Percentiles rank a stretch among this genome's conserved stretches.
These are phyloP conservation scores for Hyperoplus immaculatus DNA, from an alignment of 2,797 vertebrate species.

Conservation along the genomic window DNA sequence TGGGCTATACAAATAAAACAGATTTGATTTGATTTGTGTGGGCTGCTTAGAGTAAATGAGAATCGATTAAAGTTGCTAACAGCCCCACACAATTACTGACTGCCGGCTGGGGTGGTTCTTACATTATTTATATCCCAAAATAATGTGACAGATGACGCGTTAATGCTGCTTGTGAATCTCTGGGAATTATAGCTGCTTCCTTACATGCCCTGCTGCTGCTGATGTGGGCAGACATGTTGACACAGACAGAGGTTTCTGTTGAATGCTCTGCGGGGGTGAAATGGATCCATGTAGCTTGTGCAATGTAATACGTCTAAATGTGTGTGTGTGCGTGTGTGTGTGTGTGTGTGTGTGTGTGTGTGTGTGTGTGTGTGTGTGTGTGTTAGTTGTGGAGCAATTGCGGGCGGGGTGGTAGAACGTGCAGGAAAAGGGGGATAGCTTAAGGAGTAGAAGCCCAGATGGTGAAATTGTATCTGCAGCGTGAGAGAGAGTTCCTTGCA, in stretches of 20 bases:
- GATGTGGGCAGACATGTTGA: constrained; percentile 42
- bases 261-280: constrained; percentile 51
- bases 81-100: constrained; percentile 23
- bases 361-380: constrained; percentile 16
- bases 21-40: not conserved
- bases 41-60: constrained; percentile 40
- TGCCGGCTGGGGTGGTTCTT: constrained; percentile 28
- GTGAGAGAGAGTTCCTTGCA: constrained; percentile 25
- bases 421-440: constrained; percentile 23
- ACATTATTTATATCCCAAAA: constrained; percentile 37
- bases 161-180: constrained; percentile 43
- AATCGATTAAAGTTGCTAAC: constrained; percentile 53
- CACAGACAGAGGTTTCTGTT: constrained; percentile 30
- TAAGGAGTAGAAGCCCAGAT: constrained; percentile 24
- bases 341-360: constrained; percentile 7
- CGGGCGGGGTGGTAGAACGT: constrained; percentile 16
- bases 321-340: constrained; percentile 5
- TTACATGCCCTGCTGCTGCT: not conserved
- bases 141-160: constrained; percentile 24
- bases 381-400: not conserved
- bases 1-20: too few relatives aligned
- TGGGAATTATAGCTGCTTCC: constrained; percentile 25
- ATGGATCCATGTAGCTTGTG: constrained; percentile 50
- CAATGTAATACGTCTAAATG: constrained; percentile 11
- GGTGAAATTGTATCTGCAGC: constrained; percentile 46